Base-by-base conservation (phyloP, 2,797 vertebrate species). In the Psittacula derbiana region DNA sequence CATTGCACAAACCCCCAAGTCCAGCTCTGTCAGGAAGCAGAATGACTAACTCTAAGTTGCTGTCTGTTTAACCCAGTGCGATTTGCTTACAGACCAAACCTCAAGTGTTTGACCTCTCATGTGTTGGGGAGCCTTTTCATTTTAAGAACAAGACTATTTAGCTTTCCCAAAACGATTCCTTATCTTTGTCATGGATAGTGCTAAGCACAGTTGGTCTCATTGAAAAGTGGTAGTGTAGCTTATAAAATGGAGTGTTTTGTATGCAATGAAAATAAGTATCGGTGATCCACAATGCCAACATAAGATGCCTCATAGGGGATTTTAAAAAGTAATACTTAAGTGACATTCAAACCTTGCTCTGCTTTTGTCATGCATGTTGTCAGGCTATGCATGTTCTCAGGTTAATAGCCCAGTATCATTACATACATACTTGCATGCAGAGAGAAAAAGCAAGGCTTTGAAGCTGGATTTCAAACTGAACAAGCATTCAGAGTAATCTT, bases 181-280 rank as follows among this genome's bases (percentile, higher is more conserved):
- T 64, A 61, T 65, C 90, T 86, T 87, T 76, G 88, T 91, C 85
- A 31, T 79, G 88, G 73, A 38, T 80, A 71, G 97, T 98, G 98
- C 97, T 57, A 97, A 98, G 98, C 98, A 98, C 97, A 49, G 85
- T 83, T 73, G 93, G 92, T 95, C 88, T 90, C 91, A 76, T 43
- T 93, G 92, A 85, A 65, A 93, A 91, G 76, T 95, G 91, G 71
- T 94, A 96, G 92, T 91, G 82, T 92, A 79, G 88, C 92, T 90
- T 96, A 66, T 76, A 75, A 71, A 88, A 83, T 57, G 75, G 92
- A 92, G 82, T 90, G 90, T 19, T 95, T 78, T 95, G 90, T 91
- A 96, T 94, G 95, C 96, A 93, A 86, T 92, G 93, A 89, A 92
- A 87, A 60, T 75, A 91, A 79, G 84, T 79, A 88, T 69, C 10